A percentile compares a stretch with the other conserved stretches of the same genome.
These are phyloP conservation scores for Daboia siamensis DNA, from an alignment of 2,113 vertebrate species.

Conservation along the genomic window DNA sequence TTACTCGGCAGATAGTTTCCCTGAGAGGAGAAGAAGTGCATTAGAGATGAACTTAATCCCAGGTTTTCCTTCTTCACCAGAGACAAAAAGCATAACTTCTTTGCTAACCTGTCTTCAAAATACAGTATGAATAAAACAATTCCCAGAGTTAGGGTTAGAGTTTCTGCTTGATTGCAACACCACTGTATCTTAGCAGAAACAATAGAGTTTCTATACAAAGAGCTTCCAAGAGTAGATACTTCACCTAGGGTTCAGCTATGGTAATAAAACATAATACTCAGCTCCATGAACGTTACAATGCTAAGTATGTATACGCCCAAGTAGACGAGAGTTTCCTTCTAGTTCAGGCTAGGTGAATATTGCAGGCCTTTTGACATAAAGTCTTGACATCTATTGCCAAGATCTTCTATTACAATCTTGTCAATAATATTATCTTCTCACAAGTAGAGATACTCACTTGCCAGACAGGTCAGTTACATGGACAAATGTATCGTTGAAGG, in stretches of 20 bases:
- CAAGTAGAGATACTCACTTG: conserved; percentile 79
- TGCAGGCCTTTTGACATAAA: background rate
- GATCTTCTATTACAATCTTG: background rate
- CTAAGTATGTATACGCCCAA: background rate
- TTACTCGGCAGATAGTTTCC: conserved; percentile 97
- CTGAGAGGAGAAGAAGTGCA: conserved; percentile 58
- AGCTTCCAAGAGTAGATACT: too few species aligned
- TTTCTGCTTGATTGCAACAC: background rate
- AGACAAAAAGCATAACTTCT: background rate
- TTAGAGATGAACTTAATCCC: background rate
- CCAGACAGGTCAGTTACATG: conserved; percentile 98
- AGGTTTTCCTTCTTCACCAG: background rate
- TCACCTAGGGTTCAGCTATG: background rate
- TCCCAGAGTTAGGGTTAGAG: background rate
- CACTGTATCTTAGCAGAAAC: background rate
- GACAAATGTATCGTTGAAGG: conserved; percentile 98
- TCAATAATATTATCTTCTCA: background rate
- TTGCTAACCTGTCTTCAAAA: background rate
- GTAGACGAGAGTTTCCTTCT: background rate
- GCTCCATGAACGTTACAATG: background rate
- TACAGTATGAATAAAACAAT: background rate
- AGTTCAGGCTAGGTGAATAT: background rate
- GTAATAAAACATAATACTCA: background rate
- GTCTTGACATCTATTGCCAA: background rate
- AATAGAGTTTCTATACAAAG: background rate